Evolutionary conservation across 92 coral and sea anemone species (phyloP).

Genomic region (Parazoanthus atlanticus): DNA sequence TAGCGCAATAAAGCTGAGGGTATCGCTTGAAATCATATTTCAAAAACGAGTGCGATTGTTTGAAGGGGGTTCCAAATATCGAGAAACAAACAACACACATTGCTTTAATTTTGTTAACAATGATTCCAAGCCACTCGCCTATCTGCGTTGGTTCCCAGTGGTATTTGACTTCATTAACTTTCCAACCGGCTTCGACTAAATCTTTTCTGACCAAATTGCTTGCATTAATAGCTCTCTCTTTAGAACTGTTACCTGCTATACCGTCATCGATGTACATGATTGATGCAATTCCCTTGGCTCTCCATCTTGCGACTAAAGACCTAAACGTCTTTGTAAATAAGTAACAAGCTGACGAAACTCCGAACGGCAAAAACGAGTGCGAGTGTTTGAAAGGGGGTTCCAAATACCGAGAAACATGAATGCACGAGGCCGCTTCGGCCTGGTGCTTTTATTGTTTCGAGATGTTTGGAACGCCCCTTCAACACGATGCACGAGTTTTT

Average conservation of each 20-base stretch:
- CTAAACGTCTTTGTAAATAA: conserved; percentile 26
- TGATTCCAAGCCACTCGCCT: conserved; percentile 36
- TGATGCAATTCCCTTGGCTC: conserved; percentile 39
- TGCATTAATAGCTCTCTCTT: background rate
- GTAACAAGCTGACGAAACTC: conserved; percentile 22
- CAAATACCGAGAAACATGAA: too few relatives aligned
- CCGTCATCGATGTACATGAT: conserved; percentile 59
- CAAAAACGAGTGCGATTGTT: too few relatives aligned
- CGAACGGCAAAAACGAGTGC: conserved; percentile 38
- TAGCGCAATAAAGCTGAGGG: too few relatives aligned
- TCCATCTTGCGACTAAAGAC: conserved; percentile 48
- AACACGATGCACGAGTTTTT: too few relatives aligned
- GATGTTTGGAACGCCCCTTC: too few relatives aligned
- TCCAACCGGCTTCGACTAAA: too few relatives aligned
- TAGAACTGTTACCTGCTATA: background rate
- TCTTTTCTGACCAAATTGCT: conserved; percentile 21
- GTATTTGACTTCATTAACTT: conserved; percentile 20
- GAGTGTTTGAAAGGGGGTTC: too few relatives aligned
- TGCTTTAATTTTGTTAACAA: background rate
- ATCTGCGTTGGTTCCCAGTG: conserved; percentile 38
- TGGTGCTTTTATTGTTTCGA: too few relatives aligned
- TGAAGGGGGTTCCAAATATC: too few relatives aligned
- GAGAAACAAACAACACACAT: background rate
- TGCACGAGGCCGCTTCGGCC: too few relatives aligned
- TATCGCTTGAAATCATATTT: too few relatives aligned